Conservation (phyloP, 2,797 vertebrate genomes). For the Epinephelus coioides region DNA sequence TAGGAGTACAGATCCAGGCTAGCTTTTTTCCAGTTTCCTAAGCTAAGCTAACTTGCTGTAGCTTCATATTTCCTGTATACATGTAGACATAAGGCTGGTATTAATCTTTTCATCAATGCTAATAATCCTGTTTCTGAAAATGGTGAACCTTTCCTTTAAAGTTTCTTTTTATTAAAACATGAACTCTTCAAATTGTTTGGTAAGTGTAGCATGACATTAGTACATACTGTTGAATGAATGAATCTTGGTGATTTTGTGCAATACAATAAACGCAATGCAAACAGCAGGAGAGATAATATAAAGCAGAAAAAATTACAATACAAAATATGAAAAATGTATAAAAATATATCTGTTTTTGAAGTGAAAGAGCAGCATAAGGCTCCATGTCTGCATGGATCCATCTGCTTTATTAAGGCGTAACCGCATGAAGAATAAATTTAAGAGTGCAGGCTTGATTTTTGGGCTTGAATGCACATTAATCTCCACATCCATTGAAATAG, state of each 20-base stretch:
- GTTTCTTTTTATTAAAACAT: background rate
- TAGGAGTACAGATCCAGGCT: too few relatives aligned
- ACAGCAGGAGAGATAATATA: too few relatives aligned
- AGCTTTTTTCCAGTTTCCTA: background rate
- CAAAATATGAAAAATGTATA: background rate
- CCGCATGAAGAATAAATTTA: slow-evolving; percentile 22
- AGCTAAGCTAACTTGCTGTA: background rate
- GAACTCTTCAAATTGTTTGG: background rate
- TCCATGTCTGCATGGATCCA: background rate
- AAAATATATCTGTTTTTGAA: background rate
- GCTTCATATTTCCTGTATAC: background rate
- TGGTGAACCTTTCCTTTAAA: background rate
- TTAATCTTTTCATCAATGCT: background rate
- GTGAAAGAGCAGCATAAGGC: background rate
- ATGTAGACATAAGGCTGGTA: too few relatives aligned
- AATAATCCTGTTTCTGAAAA: background rate
- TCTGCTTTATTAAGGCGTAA: slow-evolving; percentile 19
- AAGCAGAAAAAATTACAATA: background rate
- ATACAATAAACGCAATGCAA: background rate
- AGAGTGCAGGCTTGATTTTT: slow-evolving; percentile 22
- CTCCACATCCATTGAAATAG: slow-evolving; percentile 25
- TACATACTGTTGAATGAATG: background rate
- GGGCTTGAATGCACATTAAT: slow-evolving; percentile 20
- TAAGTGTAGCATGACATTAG: background rate
- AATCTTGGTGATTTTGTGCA: background rate